Evolutionary conservation across 2,888 invertebrate genomes (phyloP), one percentile per base, ranked within the genome.

Genomic region (Cosmorhoe ocellata): DNA sequence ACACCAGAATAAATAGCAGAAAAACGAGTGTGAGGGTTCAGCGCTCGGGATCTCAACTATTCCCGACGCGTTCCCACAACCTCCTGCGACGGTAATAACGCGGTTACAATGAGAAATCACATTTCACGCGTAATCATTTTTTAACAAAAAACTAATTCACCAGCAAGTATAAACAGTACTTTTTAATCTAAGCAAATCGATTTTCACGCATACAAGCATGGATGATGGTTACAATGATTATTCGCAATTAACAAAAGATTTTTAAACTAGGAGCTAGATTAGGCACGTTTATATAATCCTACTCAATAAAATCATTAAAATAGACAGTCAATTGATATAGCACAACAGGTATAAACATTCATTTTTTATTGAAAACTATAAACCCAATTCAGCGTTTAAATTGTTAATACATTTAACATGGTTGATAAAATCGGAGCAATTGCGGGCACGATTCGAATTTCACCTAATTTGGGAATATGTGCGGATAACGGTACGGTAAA

Each of bases 1-100:
- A 67, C 63, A 72, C 76, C 69, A 74, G 74, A 66, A 68, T 67
- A 44, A 53, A 56, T 61, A 59, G 71, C 56, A 74, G 76, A 81
- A 84, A 84, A 81, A 81, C 77, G 68, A 66, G 74, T 79, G 77
- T 71, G 67, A 70, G 72, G 76, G 86, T 85, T 85, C 87, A 84
- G 67, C 77, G 82, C 69, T 66, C 79, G 72, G 63, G 67, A 67
- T 67, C 67, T 70, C 57, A 63, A 67, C 61, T 68, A 59, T 66
- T 70, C 67, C 70, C 66, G 67, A 59, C 66, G 48, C 67, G 75
- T 81, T 83, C 81, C 76, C 81, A 81, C 78, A 76, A 69, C 67
- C 70, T 75, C 71, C 71, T 73, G 65, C 64, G 67, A 72, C 57
- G 64, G 67, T 71, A 79, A 78, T 78, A 78, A 72, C 68, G 71